Evolutionary conservation across 2,113 vertebrate genomes (phyloP).

Genomic region (Taurulus bubalis): DNA sequence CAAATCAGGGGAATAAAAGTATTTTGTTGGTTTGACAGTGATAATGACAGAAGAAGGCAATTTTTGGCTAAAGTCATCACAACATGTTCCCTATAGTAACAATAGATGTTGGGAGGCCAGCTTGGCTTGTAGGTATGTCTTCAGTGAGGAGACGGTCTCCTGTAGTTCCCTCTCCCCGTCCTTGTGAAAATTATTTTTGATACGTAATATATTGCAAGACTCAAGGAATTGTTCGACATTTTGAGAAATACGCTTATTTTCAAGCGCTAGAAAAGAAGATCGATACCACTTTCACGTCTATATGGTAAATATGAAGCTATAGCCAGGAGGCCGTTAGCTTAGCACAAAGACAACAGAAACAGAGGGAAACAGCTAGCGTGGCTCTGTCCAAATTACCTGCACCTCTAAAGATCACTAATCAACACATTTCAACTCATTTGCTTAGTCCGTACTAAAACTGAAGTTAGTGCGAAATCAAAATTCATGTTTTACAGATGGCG

Average conservation of each 20-base stretch:
- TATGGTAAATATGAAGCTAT: too few relatives aligned
- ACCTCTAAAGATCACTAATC: neutral
- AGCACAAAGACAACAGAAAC: slow-evolving; percentile 14
- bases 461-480: neutral
- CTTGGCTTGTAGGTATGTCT: neutral
- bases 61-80: neutral
- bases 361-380: neutral
- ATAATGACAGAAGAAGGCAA: neutral
- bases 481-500: neutral
- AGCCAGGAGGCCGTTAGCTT: too few relatives aligned
- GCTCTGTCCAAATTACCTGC: too few relatives aligned
- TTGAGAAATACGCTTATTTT: neutral
- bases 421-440: neutral
- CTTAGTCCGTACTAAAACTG: too few relatives aligned
- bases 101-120: neutral
- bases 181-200: neutral
- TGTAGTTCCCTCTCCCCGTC: neutral
- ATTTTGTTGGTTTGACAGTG: neutral
- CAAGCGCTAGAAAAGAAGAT: neutral
- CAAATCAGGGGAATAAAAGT: neutral
- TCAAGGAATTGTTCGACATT: neutral
- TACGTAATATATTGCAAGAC: neutral
- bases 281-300: too few relatives aligned
- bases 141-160: neutral
- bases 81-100: neutral